These are phyloP conservation scores for Agrilus mali DNA, from an alignment of 2,888 invertebrate genomes.

Conservation along the genomic window DNA sequence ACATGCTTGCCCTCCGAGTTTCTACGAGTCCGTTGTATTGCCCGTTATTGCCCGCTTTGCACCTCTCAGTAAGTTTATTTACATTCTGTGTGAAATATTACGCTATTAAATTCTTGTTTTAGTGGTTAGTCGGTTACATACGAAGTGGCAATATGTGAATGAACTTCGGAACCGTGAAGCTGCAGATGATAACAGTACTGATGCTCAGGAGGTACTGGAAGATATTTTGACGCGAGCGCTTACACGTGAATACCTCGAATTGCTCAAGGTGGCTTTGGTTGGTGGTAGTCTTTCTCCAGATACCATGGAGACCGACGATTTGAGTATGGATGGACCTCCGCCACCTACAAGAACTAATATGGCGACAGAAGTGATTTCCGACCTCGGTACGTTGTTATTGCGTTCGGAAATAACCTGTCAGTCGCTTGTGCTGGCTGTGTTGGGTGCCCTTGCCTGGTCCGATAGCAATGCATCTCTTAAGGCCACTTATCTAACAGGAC, in stretches of 20 bases:
- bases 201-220: slow-evolving; percentile 72
- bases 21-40: slow-evolving; percentile 60
- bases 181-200: slow-evolving; percentile 61
- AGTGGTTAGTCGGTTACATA: slow-evolving; percentile 57
- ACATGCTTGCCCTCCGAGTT: slow-evolving; percentile 72
- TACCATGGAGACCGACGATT: slow-evolving; percentile 52
- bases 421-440: slow-evolving; percentile 48
- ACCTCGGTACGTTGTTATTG: slow-evolving; percentile 64
- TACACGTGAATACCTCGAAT: slow-evolving; percentile 78
- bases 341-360: slow-evolving; percentile 35
- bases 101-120: slow-evolving; percentile 14
- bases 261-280: slow-evolving; percentile 61
- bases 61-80: slow-evolving; percentile 55
- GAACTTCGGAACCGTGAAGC: slow-evolving; percentile 64
- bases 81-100: neutral
- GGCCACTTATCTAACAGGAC: slow-evolving; percentile 62
- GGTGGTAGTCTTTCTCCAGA: slow-evolving; percentile 46
- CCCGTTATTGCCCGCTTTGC: slow-evolving; percentile 68
- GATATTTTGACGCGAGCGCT: slow-evolving; percentile 76
- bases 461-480: slow-evolving; percentile 74
- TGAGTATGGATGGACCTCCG: slow-evolving; percentile 56
- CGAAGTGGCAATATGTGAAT: slow-evolving; percentile 69
- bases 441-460: slow-evolving; percentile 68
- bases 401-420: slow-evolving; percentile 51
- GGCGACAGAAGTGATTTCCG: slow-evolving; percentile 65